Evolutionary conservation across 64 coral and sea anemone species (phyloP).

Genomic region (Stichodactyla mertensii): DNA sequence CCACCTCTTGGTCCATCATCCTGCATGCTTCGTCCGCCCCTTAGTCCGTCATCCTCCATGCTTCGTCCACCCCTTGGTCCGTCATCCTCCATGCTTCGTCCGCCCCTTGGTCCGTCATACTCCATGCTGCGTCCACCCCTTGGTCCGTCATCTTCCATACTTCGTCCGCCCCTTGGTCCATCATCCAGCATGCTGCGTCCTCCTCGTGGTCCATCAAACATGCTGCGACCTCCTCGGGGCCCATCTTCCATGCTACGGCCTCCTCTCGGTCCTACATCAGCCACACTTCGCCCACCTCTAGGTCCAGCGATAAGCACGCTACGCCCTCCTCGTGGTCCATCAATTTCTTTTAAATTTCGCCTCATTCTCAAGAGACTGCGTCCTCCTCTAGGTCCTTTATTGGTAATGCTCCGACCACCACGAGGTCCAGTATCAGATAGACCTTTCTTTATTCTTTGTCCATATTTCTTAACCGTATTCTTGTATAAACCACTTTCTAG

Average conservation of each 20-base stretch:
- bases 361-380: neutral
- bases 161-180: neutral
- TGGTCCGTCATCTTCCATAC: slow-evolving; percentile 9
- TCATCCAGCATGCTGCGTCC: slow-evolving; percentile 10
- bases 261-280: slow-evolving; percentile 26
- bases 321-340: slow-evolving; percentile 57
- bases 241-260: slow-evolving; percentile 28
- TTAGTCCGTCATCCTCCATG: neutral
- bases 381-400: slow-evolving; percentile 45
- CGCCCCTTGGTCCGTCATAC: slow-evolving; percentile 31
- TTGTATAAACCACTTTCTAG: neutral
- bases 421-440: slow-evolving; percentile 15
- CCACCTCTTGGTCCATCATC: slow-evolving; percentile 29
- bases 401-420: slow-evolving; percentile 27
- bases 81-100: slow-evolving; percentile 21
- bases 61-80: slow-evolving; percentile 48
- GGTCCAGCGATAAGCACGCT: slow-evolving; percentile 15
- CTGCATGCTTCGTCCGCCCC: slow-evolving; percentile 32
- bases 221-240: slow-evolving; percentile 44
- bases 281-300: slow-evolving; percentile 5
- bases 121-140: slow-evolving; percentile 31
- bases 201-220: slow-evolving; percentile 50
- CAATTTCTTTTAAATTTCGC: slow-evolving; percentile 2
- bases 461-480: neutral
- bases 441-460: neutral